Evolutionary conservation across 2,797 vertebrate genomes (phyloP).

Genomic region (Characodon lateralis): DNA sequence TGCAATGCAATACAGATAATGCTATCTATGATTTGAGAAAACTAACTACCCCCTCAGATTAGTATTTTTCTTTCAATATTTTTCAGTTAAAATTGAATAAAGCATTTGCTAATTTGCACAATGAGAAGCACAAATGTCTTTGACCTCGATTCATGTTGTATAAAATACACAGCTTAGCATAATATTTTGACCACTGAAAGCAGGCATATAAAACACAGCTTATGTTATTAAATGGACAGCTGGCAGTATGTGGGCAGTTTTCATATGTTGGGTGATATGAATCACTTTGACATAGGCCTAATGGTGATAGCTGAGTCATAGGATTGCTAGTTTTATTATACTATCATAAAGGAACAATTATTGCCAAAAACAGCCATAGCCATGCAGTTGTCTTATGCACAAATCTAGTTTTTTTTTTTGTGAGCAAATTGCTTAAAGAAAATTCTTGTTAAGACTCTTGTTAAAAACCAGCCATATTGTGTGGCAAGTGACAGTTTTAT

Average conservation of each 20-base stretch:
- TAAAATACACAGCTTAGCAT: neutral
- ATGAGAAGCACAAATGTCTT: neutral
- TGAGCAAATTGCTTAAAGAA: no score
- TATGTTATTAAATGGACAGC: neutral
- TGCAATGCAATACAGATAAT: neutral
- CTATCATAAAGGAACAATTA: neutral
- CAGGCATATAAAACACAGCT: neutral
- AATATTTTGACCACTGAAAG: neutral
- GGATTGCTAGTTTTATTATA: neutral
- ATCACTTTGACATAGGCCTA: neutral
- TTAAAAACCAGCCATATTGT: accelerated
- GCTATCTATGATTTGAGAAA: no score
- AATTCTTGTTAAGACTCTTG: no score
- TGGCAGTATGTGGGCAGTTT: neutral
- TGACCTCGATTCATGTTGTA: neutral
- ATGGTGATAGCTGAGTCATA: neutral
- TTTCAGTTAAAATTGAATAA: neutral
- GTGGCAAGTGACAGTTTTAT: neutral
- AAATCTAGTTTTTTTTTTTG: no score
- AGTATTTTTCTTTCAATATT: no score
- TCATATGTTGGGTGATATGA: neutral
- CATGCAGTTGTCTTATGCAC: neutral
- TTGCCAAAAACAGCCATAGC: neutral
- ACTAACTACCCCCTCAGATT: no score
- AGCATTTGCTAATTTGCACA: neutral